phyloP scores from a whole-genome alignment of 2,113 vertebrate genomes.

The Solea senegalensis region DNA sequence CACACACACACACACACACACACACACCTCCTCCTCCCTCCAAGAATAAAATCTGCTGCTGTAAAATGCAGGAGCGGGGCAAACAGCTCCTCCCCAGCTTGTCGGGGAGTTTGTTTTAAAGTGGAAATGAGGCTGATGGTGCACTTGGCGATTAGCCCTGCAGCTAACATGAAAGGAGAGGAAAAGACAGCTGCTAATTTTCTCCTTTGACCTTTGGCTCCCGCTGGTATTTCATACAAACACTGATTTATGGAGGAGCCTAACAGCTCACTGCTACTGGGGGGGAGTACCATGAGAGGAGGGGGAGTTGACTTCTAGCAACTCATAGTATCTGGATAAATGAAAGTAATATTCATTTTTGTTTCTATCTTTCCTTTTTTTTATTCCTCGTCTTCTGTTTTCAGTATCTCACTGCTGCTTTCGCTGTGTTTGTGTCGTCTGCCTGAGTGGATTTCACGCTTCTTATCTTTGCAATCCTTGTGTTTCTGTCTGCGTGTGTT shows the following conservation, averaged over 20 bases:
- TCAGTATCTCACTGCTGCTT: slow-evolving; percentile 16
- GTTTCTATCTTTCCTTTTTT: slow-evolving; percentile 43
- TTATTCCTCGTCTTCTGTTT: slow-evolving; percentile 34
- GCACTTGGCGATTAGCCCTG: slow-evolving; percentile 75
- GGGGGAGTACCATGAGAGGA: slow-evolving; percentile 56
- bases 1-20: neutral
- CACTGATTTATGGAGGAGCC: slow-evolving; percentile 74
- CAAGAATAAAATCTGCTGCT: slow-evolving; percentile 50
- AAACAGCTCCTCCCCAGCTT: slow-evolving; percentile 67
- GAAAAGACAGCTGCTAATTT: slow-evolving; percentile 80
- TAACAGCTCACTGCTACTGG: slow-evolving; percentile 69
- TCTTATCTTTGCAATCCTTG: slow-evolving; percentile 28
- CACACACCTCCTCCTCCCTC: neutral
- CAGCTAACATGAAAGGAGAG: slow-evolving; percentile 78
- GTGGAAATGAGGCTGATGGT: slow-evolving; percentile 79
- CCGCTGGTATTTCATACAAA: slow-evolving; percentile 78
- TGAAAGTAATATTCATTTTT: slow-evolving; percentile 51
- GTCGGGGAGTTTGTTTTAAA: slow-evolving; percentile 78
- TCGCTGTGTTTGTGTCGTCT: slow-evolving; percentile 34
- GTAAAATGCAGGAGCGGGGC: slow-evolving; percentile 61
- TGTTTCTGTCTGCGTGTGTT: slow-evolving; percentile 26
- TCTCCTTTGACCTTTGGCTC: slow-evolving; percentile 80
- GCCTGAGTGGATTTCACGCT: slow-evolving; percentile 33
- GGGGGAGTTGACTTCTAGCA: slow-evolving; percentile 35
- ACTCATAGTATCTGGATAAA: slow-evolving; percentile 33